Percentiles rank a stretch among this genome's conserved stretches.
These are phyloP conservation scores for Myathropa florea DNA, from an alignment of 2,888 invertebrate species.

Conservation along the genomic window DNA sequence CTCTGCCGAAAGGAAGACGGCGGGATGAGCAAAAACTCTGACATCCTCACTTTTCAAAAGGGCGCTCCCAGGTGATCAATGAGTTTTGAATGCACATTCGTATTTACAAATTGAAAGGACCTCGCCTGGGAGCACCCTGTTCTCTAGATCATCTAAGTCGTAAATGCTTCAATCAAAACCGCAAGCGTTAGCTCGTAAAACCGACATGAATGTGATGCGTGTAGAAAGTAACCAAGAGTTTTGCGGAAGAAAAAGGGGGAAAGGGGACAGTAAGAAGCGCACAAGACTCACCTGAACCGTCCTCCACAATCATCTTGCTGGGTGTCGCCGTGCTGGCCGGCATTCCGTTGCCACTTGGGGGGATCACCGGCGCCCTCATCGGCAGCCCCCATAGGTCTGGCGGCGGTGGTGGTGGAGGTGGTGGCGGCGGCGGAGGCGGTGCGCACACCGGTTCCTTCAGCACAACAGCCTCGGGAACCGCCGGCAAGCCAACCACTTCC, in stretches of 20 bases:
- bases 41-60: background rate
- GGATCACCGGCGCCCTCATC: conserved; percentile 24
- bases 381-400: conserved; percentile 75
- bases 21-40: background rate
- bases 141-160: background rate
- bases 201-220: conserved; percentile 55
- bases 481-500: conserved; percentile 41
- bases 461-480: conserved; percentile 52
- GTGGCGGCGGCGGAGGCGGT: conserved; percentile 73
- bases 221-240: conserved; percentile 33
- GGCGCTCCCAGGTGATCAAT: background rate
- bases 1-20: conserved; percentile 77
- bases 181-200: conserved; percentile 55
- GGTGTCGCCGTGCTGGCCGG: conserved; percentile 26
- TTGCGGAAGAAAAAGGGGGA: background rate
- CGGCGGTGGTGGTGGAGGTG: conserved; percentile 78
- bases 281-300: conserved; percentile 53
- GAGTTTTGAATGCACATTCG: no score
- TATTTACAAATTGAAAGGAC: background rate
- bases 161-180: conserved; percentile 20
- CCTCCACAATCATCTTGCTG: background rate
- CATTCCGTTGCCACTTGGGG: conserved; percentile 36
- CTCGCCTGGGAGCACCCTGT: conserved; percentile 4
- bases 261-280: conserved; percentile 40
- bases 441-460: conserved; percentile 52